Conservation (phyloP, 2,888 invertebrate species). For the Petrolisthes cinctipes region DNA sequence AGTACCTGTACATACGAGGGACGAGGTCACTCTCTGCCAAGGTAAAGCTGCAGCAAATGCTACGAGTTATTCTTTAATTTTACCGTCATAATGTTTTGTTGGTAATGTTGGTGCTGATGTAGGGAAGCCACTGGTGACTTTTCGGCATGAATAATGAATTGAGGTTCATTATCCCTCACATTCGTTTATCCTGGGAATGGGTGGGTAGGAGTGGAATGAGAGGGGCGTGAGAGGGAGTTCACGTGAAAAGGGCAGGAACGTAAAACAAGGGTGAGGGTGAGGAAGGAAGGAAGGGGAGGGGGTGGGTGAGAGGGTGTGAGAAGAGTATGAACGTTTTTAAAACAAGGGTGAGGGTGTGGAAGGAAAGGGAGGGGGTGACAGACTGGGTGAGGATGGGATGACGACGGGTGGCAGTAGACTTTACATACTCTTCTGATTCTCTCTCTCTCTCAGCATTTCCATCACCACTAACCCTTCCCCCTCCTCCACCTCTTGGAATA, state of each 20-base stretch:
- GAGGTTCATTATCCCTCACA: not conserved
- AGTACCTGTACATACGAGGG: too few species aligned
- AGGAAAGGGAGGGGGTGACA: not conserved
- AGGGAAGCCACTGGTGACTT: not conserved
- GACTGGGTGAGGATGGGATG: too few species aligned
- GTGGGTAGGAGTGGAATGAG: not conserved
- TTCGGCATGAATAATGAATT: not conserved
- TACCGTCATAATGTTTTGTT: too few species aligned
- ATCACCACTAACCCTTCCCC: not conserved
- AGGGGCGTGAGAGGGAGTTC: not conserved
- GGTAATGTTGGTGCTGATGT: not conserved
- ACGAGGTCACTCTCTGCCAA: too few species aligned
- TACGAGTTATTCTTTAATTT: too few species aligned
- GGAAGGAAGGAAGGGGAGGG: not conserved
- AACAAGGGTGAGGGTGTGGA: not conserved
- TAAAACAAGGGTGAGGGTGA: not conserved
- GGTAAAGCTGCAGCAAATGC: too few species aligned
- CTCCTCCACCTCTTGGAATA: not conserved
- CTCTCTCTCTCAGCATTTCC: conserved; percentile 6
- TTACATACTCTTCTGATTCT: not conserved
- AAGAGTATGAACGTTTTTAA: not conserved
- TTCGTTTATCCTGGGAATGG: too few species aligned
- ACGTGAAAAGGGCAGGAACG: not conserved
- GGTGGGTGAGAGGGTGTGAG: not conserved
- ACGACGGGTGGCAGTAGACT: too few species aligned